phyloP scores from a whole-genome alignment of 2,888 invertebrate genomes.

The Chelonus formosanus region DNA sequence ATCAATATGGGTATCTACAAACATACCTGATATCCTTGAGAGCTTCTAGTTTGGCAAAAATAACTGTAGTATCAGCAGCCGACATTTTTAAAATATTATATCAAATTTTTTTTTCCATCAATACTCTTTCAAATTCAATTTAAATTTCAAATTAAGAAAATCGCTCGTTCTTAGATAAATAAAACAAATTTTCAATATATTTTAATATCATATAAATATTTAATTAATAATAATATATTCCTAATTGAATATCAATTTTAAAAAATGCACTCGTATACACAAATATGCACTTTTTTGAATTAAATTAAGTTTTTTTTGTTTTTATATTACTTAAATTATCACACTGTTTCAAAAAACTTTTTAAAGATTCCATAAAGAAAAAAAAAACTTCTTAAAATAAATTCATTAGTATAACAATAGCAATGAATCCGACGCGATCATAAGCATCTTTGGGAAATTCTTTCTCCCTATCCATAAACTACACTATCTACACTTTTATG shows the following conservation, averaged over 20 bases:
- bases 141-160: neutral
- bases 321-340: no score
- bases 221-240: no score
- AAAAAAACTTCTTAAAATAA: neutral
- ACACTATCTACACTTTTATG: no score
- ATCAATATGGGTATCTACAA: neutral
- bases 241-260: no score
- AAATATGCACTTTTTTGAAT: no score
- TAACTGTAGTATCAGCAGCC: constrained; percentile 82
- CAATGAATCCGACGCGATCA: constrained; percentile 27
- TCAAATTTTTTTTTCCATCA: neutral
- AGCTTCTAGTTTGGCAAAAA: constrained; percentile 91
- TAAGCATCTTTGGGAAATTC: constrained; percentile 1
- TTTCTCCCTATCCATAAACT: neutral
- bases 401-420: constrained; percentile 22
- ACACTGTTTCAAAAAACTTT: no score
- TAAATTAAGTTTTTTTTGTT: no score
- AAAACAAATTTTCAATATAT: no score
- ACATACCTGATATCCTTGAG: constrained; percentile 88
- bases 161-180: no score
- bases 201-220: no score
- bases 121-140: neutral
- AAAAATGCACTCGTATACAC: no score
- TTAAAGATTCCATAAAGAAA: no score
- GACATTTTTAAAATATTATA: constrained; percentile 68